Conservation (phyloP, 1,140 invertebrate species). For the Luehdorfia chinensis region DNA sequence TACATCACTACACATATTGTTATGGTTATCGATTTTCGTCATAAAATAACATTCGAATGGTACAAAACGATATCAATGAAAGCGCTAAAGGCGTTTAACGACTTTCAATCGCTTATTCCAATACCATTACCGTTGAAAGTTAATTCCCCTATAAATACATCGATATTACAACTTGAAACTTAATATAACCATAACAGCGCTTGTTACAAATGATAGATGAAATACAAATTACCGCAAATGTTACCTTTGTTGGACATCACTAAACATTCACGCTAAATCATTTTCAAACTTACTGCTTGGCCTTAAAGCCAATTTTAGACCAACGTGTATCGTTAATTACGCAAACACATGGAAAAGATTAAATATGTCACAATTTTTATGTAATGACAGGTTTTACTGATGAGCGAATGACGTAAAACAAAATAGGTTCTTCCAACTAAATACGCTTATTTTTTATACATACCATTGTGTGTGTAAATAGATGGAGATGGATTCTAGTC, state of each 20-base stretch:
- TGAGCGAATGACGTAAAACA: constrained; percentile 5
- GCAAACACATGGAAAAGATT: not conserved
- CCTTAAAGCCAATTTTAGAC: not conserved
- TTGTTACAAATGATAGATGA: constrained; percentile 60
- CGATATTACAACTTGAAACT: constrained; percentile 29
- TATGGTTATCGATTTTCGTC: no score
- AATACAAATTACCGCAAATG: constrained; percentile 50
- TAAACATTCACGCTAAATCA: not conserved
- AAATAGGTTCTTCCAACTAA: no score
- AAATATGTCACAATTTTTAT: constrained; percentile 12
- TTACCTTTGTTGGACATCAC: constrained; percentile 6
- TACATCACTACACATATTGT: no score
- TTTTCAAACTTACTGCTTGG: not conserved
- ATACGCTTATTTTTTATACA: no score
- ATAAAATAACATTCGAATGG: no score
- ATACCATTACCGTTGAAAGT: constrained; percentile 25
- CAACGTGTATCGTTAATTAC: not conserved
- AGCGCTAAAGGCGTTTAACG: constrained; percentile 1
- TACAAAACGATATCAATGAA: not conserved
- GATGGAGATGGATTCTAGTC: no score
- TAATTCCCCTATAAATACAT: constrained; percentile 37
- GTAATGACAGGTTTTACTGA: constrained; percentile 10
- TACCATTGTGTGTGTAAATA: no score
- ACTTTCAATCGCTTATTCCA: constrained; percentile 16
- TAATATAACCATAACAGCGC: constrained; percentile 41